These are phyloP conservation scores for Actinernus sp. DNA, from an alignment of 92 coral and sea anemone species.

Conservation along the genomic window DNA sequence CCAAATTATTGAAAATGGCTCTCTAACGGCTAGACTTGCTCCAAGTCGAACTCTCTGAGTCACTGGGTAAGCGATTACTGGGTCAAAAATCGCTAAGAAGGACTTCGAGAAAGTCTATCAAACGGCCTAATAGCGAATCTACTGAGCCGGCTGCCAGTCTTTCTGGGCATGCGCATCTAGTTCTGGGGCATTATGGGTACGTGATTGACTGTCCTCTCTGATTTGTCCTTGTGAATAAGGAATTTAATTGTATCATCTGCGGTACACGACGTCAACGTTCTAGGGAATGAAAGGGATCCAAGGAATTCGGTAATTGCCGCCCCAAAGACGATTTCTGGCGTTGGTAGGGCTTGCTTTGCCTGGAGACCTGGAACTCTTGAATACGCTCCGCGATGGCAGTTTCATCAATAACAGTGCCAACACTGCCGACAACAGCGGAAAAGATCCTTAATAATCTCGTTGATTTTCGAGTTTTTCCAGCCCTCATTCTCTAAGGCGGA, in stretches of 20 bases:
- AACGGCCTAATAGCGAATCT: conserved; percentile 16
- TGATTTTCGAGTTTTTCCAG: conserved; percentile 38
- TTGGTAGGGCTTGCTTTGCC: conserved; percentile 33
- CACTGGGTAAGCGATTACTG: too few relatives aligned
- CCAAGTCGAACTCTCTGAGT: too few relatives aligned
- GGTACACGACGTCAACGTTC: conserved; percentile 23
- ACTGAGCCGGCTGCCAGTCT: conserved; percentile 31
- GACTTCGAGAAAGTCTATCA: too few relatives aligned
- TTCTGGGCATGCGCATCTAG: conserved; percentile 1
- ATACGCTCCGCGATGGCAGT: conserved; percentile 10
- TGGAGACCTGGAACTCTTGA: background rate
- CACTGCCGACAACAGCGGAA: conserved; percentile 19
- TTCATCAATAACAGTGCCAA: background rate
- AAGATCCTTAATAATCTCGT: conserved; percentile 50
- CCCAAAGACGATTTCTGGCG: conserved; percentile 56
- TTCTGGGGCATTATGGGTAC: conserved; percentile 5
- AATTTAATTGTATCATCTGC: conserved; percentile 59
- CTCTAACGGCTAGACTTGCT: too few relatives aligned
- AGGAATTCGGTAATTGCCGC: conserved; percentile 26
- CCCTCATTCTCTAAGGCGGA: conserved; percentile 38
- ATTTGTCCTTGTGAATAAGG: conserved; percentile 29
- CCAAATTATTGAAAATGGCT: conserved; percentile 29
- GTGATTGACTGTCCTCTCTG: conserved; percentile 26
- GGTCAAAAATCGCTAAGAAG: too few relatives aligned
- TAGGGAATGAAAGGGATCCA: conserved; percentile 8